Evolutionary conservation across 2,888 invertebrate genomes (phyloP).

Genomic region (Drosophila glabriapex): DNA sequence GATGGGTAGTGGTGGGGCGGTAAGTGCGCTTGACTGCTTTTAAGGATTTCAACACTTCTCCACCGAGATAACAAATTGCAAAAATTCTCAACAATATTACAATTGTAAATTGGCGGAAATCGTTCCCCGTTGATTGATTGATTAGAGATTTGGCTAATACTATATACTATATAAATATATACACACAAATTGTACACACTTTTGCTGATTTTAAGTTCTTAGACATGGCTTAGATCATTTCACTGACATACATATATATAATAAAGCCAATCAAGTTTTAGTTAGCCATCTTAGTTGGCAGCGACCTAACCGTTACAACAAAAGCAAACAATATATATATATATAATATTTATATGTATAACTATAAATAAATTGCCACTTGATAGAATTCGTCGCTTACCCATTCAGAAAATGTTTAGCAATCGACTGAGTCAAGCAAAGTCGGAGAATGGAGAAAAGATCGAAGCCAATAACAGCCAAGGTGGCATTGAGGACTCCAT

Average conservation of each 20-base stretch:
- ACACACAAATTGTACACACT: not conserved
- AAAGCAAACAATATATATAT: not conserved
- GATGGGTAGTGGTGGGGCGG: conserved; percentile 5
- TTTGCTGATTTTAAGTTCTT: not conserved
- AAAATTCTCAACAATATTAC: conserved; percentile 6
- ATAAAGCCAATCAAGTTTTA: not conserved
- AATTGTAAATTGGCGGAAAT: conserved; percentile 17
- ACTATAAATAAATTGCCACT: not conserved
- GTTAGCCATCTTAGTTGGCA: not conserved
- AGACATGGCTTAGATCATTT: not conserved
- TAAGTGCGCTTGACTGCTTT: conserved; percentile 12
- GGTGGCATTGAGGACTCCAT: not conserved
- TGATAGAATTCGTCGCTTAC: not conserved
- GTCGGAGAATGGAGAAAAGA: not conserved
- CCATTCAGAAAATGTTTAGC: conserved; percentile 28
- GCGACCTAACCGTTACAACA: not conserved
- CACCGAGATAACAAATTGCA: conserved; percentile 31
- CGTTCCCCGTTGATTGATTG: conserved; percentile 35
- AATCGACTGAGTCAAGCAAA: conserved; percentile 5
- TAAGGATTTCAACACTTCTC: conserved; percentile 27
- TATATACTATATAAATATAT: not conserved
- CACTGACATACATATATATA: not conserved
- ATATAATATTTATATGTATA: not conserved
- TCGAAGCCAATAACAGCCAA: not conserved
- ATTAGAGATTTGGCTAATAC: conserved; percentile 17